phyloP scores from a whole-genome alignment of 2,888 invertebrate genomes.

The Mesoligia furuncula region DNA sequence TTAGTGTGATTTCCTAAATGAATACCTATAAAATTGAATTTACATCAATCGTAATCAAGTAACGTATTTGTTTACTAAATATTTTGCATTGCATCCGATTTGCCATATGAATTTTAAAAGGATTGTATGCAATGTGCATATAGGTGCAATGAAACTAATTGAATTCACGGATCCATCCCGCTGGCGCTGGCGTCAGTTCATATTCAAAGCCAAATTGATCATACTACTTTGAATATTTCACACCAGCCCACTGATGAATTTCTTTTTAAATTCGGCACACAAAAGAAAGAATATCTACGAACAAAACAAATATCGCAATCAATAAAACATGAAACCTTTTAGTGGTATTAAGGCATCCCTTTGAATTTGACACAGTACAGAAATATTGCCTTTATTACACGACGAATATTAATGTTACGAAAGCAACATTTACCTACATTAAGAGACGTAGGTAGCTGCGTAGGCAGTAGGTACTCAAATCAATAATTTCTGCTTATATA shows the following conservation, averaged over 20 bases:
- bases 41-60: neutral
- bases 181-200: neutral
- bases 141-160: too few species aligned
- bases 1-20: too few species aligned
- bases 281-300: neutral
- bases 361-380: neutral
- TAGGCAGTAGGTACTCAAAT: neutral
- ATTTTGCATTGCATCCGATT: neutral
- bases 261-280: neutral
- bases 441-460: neutral
- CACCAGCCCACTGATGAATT: too few species aligned
- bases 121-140: neutral
- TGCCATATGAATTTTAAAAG: neutral
- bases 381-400: neutral
- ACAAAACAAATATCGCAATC: conserved; percentile 1
- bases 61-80: neutral
- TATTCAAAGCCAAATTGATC: neutral
- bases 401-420: neutral
- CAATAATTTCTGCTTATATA: neutral
- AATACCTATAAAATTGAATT: neutral
- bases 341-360: neutral
- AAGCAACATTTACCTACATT: neutral
- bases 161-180: neutral
- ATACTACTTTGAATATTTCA: neutral
- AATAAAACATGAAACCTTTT: neutral